Evolutionary conservation across 2,797 vertebrate genomes (phyloP), one percentile per base, ranked within the genome.

Genomic region (Diceros bicornis): DNA sequence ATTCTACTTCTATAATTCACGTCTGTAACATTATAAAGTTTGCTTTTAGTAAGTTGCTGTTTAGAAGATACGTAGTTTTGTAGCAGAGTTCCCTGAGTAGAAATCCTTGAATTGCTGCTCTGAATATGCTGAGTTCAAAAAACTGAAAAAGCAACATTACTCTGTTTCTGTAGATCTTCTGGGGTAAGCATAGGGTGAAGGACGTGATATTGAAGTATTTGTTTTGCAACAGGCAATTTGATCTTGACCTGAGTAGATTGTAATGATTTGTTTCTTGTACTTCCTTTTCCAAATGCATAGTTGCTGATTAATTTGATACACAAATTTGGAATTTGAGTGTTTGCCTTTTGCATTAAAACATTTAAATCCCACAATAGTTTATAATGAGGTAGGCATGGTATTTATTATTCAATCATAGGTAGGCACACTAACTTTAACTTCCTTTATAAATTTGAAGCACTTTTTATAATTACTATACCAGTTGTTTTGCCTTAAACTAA

Each of bases 251-350:
- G 37, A 96, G 44, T 84, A 92, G 32, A 89, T 34, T 89, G 0
- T 96, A 91, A 74, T 84, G n/a, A 77, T 91, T 95, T 94, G 21
- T 82, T 97, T 94, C 68, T 86, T 97, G 0, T 88, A 82, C 21
- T 90, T 92, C 14, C 29, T 89, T 94, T 91, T 88, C 64, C n/a
- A 79, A 88, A 84, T 92, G 41, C 20, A 55, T 50, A 95, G 7
- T 94, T 95, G 62, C 59, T 93, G n/a, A 55, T 94, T 66, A 81
- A 68, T 66, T 50, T 75, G 77, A 81, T 93, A 81, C 3, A 27
- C 94, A 84, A 57, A 84, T 91, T 92, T 96, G 44, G 47, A 81
- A 81, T 84, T 47, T 59, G 96, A 77, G 50, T 55, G 29, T 96
- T 97, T 94, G n/a, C 62, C 44, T 88, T 97, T 83, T 89, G 1